Conservation (phyloP, 1,140 invertebrate genomes). For the Microvelia longipes region DNA sequence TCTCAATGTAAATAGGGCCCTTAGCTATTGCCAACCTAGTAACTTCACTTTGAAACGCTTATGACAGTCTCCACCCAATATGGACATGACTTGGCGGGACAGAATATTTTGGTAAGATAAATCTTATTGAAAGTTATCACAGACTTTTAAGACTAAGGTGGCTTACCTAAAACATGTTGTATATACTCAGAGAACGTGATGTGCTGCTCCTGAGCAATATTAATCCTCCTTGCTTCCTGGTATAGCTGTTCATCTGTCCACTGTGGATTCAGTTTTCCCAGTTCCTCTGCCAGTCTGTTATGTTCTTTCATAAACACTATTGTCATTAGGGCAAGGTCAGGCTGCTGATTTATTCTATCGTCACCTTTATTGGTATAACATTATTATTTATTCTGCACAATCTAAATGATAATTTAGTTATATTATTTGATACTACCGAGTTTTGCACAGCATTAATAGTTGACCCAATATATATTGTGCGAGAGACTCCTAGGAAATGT, state of each 20-base stretch:
- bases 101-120: too few species aligned
- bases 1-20: neutral
- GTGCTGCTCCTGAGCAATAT: slow-evolving; percentile 40
- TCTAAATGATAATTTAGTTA: neutral
- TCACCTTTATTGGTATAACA: slow-evolving; percentile 35
- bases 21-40: neutral
- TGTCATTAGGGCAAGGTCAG: slow-evolving; percentile 39
- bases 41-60: neutral
- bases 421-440: too few species aligned
- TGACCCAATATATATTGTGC: too few species aligned
- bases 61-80: too few species aligned
- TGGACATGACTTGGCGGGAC: too few species aligned
- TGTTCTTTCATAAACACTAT: slow-evolving; percentile 48
- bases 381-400: neutral
- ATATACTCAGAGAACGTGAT: slow-evolving; percentile 45
- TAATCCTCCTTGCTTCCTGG: slow-evolving; percentile 46
- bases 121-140: too few species aligned
- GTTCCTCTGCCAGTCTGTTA: slow-evolving; percentile 42
- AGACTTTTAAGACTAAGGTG: neutral
- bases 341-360: slow-evolving; percentile 44
- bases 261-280: slow-evolving; percentile 42
- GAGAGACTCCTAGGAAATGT: neutral
- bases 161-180: slow-evolving; percentile 37
- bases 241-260: slow-evolving; percentile 47
- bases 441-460: too few species aligned